Evolutionary conservation across 2,113 vertebrate species (phyloP), one percentile per base, ranked within the genome.

Genomic region (Ictalurus punctatus): DNA sequence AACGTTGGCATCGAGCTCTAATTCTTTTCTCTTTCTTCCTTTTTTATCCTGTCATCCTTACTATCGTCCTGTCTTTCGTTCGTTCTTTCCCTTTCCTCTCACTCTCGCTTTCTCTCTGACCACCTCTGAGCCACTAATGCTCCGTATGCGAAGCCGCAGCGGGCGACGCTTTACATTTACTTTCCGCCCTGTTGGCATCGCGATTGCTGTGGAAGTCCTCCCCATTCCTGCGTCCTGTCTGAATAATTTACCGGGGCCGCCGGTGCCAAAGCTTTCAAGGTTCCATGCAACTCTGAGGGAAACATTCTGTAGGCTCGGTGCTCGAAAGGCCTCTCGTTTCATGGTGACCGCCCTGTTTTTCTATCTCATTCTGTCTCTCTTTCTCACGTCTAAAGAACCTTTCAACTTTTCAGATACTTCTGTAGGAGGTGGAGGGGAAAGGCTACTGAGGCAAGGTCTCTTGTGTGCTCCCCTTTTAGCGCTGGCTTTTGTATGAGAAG

Each of bases 201-300:
- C 16, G 74, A 76, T 88, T 86, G 90, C 74, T 16, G 34, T 37
- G 63, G 78, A 73, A 25, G 65, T 83, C 21, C 56, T 83, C 30
- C 23, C 71, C 67, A 34, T 89, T 90, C 83, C 87, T 83, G 69
- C 83, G 82, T 91, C 87, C 87, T 86, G 85, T 85, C 88, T 92
- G 89, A 92, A 92, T 92, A 92, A 92, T 92, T 92, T 91, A 92
- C 90, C 79, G 67, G 65, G 89, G 89, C 85, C 82, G 25, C 89
- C 61, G 61, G 86, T 84, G 90, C 85, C 90, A 89, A 88, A 81
- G 85, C 90, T 91, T 90, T 92, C 87, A 92, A 92, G 86, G 90
- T 92, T 89, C 56, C 84, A 61, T 58, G 86, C 69, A 58, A 89
- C 85, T 90, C 85, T 23, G 2, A 69, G 59, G 25, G 80, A 88